Evolutionary conservation across 2,797 vertebrate genomes (phyloP).

Genomic region (Molothrus ater): DNA sequence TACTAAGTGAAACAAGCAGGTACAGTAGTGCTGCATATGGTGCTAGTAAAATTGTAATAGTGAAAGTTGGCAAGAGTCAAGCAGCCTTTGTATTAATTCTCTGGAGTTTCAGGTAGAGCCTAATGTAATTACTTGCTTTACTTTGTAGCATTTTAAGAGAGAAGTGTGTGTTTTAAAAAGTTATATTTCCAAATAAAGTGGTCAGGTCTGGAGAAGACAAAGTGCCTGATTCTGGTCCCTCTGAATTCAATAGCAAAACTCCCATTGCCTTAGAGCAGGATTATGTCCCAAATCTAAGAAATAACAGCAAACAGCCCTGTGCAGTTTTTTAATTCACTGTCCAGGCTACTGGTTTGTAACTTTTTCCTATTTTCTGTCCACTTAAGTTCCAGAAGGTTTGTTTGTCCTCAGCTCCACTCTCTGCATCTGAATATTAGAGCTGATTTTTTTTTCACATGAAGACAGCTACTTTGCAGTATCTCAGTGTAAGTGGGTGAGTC

Average conservation of each 20-base stretch:
- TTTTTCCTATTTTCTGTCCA: background rate
- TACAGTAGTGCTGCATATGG: conserved; percentile 40
- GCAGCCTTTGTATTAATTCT: conserved; percentile 58
- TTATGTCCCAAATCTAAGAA: conserved; percentile 19
- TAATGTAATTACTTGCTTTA: conserved; percentile 55
- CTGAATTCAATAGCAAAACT: conserved; percentile 23
- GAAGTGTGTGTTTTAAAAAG: conserved; percentile 50
- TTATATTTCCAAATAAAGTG: conserved; percentile 51
- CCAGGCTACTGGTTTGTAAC: background rate
- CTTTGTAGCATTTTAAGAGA: conserved; percentile 59
- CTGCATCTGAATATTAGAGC: background rate
- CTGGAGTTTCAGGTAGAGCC: conserved; percentile 54
- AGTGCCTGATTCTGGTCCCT: conserved; percentile 19
- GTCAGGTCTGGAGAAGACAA: conserved; percentile 37
- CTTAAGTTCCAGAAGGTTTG: background rate
- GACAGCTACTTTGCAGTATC: background rate
- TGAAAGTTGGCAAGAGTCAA: conserved; percentile 39
- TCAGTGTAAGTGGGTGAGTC: background rate
- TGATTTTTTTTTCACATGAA: background rate
- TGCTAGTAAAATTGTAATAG: conserved; percentile 64
- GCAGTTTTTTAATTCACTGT: background rate
- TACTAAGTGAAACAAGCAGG: conserved; percentile 52
- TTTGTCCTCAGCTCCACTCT: background rate
- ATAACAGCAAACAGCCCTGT: background rate
- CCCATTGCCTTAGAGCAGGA: background rate